These are phyloP conservation scores for Drosophila hydei DNA, from an alignment of 1,140 invertebrate genomes.

Conservation along the genomic window DNA sequence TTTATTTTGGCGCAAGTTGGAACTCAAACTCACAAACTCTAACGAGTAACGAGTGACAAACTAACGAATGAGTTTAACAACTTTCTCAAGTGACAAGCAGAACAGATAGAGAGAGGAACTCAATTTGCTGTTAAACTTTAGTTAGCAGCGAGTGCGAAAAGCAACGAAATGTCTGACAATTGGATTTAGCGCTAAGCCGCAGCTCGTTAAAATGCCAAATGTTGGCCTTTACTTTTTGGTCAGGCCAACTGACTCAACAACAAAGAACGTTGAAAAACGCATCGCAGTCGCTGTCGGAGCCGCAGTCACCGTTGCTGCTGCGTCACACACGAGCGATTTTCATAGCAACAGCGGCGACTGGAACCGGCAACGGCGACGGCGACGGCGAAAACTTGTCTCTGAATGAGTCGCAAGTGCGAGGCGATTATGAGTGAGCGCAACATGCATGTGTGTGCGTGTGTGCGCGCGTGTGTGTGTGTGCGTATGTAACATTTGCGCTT, in stretches of 20 bases:
- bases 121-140: neutral
- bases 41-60: slow-evolving; percentile 5
- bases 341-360: slow-evolving; percentile 23
- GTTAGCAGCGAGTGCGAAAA: slow-evolving; percentile 2
- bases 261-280: slow-evolving; percentile 34
- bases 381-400: slow-evolving; percentile 36
- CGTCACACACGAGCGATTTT: slow-evolving; percentile 67
- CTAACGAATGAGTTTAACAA: slow-evolving; percentile 2
- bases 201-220: slow-evolving; percentile 68
- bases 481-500: slow-evolving; percentile 32
- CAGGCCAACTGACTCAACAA: slow-evolving; percentile 22
- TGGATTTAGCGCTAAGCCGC: slow-evolving; percentile 28
- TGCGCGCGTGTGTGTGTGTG: slow-evolving; percentile 9
- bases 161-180: slow-evolving; percentile 35
- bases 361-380: slow-evolving; percentile 1
- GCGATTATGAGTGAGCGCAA: slow-evolving; percentile 16
- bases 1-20: too few relatives aligned
- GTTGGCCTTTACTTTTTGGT: slow-evolving; percentile 60
- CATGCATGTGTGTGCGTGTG: neutral
- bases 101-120: neutral
- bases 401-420: slow-evolving; percentile 31
- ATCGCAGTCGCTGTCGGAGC: neutral
- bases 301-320: slow-evolving; percentile 14
- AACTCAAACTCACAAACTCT: neutral
- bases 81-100: neutral